Evolutionary conservation across 2,888 invertebrate species (phyloP).

Genomic region (Pammene aurita): DNA sequence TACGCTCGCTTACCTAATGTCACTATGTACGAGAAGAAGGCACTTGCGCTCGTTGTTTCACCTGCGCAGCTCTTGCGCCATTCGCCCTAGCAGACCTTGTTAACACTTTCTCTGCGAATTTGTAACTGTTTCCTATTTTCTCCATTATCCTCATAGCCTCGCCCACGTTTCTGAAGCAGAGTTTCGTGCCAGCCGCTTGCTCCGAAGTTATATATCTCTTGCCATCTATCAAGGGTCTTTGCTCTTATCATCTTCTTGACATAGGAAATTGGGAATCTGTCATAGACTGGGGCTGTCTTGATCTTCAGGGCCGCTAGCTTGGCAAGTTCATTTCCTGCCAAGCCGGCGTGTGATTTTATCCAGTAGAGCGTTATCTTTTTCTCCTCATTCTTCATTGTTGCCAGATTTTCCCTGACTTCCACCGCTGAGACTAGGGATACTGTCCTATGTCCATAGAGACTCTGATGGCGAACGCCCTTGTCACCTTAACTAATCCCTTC

Average conservation of each 20-base stretch:
- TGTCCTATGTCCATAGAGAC: neutral
- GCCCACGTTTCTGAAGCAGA: neutral
- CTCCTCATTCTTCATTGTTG: rapidly evolving
- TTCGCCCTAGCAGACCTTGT: no score
- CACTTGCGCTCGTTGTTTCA: no score
- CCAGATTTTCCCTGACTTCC: neutral
- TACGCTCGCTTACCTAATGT: no score
- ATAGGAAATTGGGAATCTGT: neutral
- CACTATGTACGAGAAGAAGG: no score
- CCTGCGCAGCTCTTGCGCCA: no score
- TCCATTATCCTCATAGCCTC: no score
- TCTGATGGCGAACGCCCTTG: no score
- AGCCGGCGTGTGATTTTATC: neutral
- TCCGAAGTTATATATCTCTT: neutral
- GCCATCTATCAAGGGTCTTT: neutral
- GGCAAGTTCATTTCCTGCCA: neutral
- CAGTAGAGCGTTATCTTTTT: neutral
- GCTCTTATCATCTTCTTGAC: neutral
- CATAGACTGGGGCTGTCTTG: neutral
- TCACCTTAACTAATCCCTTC: neutral
- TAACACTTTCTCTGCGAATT: no score
- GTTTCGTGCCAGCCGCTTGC: neutral
- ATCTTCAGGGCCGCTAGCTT: neutral
- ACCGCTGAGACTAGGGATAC: slow-evolving; percentile 9
- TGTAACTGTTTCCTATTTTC: neutral